Evolutionary conservation across 1,140 invertebrate genomes (phyloP).

Genomic region (Sitodiplosis mosellana): DNA sequence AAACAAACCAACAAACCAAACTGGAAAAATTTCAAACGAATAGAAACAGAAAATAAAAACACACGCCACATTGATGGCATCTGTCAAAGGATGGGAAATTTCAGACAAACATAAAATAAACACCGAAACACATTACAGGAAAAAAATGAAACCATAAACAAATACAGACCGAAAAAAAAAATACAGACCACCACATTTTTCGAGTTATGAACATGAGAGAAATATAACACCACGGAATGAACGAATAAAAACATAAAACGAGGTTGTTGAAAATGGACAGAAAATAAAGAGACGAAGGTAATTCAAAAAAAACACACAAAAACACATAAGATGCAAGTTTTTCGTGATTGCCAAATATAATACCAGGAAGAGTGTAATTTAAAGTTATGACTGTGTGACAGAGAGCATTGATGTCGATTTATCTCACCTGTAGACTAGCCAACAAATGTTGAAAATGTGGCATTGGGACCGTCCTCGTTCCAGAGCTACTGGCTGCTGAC

Average conservation of each 20-base stretch:
- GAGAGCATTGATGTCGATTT: not conserved
- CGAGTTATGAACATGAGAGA: not conserved
- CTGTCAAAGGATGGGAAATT: too few species aligned
- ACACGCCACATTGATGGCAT: too few species aligned
- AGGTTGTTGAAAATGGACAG: too few species aligned
- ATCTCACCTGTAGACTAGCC: conserved; percentile 50
- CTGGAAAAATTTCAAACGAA: too few species aligned
- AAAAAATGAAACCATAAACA: too few species aligned
- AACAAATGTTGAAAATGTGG: conserved; percentile 49
- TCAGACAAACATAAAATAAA: too few species aligned
- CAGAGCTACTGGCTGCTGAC: conserved; percentile 32
- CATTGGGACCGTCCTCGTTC: conserved; percentile 34
- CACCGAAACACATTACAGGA: too few species aligned
- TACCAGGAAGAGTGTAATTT: not conserved
- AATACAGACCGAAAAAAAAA: not conserved
- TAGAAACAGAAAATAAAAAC: too few species aligned
- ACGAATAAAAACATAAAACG: too few species aligned
- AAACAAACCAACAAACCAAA: too few species aligned
- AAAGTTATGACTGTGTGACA: not conserved
- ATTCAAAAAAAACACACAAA: conserved; percentile 1
- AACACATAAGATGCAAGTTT: conserved; percentile 1
- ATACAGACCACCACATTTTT: conserved; percentile 2
- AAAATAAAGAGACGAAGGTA: too few species aligned
- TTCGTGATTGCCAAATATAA: conserved; percentile 1
- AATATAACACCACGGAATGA: not conserved